These are phyloP conservation scores for Neodiprion lecontei DNA, from an alignment of 1,140 invertebrate species.

Conservation along the genomic window DNA sequence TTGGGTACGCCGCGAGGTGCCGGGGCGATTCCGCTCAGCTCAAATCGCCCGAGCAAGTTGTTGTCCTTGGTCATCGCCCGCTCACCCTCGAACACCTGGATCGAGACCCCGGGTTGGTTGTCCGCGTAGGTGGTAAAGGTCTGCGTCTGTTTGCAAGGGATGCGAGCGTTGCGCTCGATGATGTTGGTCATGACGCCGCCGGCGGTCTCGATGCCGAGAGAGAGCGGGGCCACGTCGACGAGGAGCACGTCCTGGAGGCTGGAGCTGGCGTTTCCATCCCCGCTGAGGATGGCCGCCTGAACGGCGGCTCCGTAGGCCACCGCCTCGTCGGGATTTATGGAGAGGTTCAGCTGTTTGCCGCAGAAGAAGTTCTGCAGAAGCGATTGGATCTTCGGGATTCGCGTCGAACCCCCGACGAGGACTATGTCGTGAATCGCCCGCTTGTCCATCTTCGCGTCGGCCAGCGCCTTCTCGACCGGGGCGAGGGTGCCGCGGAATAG, in stretches of 20 bases:
- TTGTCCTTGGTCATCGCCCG: constrained; percentile 81
- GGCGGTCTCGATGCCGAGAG: constrained; percentile 69
- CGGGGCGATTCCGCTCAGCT: constrained; percentile 77
- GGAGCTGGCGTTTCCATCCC: constrained; percentile 40
- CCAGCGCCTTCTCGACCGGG: constrained; percentile 68
- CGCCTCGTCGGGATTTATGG: constrained; percentile 63
- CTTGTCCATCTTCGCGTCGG: constrained; percentile 75
- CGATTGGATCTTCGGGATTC: constrained; percentile 65
- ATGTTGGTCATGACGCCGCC: constrained; percentile 60
- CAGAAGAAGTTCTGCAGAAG: constrained; percentile 61
- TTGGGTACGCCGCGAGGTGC: constrained; percentile 78
- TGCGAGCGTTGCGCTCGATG: constrained; percentile 67
- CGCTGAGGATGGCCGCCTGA: constrained; percentile 60
- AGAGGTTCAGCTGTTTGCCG: constrained; percentile 62
- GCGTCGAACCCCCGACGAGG: constrained; percentile 75
- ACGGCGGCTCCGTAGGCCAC: constrained; percentile 63
- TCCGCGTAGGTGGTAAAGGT: constrained; percentile 72
- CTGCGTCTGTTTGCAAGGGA: constrained; percentile 70
- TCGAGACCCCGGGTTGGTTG: constrained; percentile 74
- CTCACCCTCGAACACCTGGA: constrained; percentile 71
- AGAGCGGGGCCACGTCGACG: constrained; percentile 65
- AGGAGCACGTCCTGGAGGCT: constrained; percentile 63
- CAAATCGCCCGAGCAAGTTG: constrained; percentile 71
- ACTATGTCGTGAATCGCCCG: constrained; percentile 72
- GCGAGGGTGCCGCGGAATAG: constrained; percentile 54